phyloP scores from a whole-genome alignment of 2,888 invertebrate species.

The Diaperis boleti region DNA sequence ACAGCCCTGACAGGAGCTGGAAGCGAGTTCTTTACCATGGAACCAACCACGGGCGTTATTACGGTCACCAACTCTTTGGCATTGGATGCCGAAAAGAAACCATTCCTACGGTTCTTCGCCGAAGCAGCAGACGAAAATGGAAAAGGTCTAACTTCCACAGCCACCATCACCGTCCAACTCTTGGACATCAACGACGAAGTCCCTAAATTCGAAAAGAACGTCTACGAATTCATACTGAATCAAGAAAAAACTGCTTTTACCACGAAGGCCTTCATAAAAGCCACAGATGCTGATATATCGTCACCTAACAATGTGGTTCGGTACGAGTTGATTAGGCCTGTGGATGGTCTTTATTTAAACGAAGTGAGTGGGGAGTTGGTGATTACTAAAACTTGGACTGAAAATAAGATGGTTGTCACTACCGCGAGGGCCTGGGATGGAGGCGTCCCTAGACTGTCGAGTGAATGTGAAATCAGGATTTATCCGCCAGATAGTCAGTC shows the following conservation, averaged over 20 bases:
- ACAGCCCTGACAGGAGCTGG: conserved; percentile 66
- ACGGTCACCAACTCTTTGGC: conserved; percentile 81
- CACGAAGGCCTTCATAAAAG: conserved; percentile 78
- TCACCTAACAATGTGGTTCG: conserved; percentile 87
- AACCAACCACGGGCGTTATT: conserved; percentile 83
- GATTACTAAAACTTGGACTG: conserved; percentile 68
- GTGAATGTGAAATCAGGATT: conserved; percentile 80
- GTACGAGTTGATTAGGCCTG: conserved; percentile 84
- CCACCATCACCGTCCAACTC: conserved; percentile 80
- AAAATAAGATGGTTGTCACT: conserved; percentile 70
- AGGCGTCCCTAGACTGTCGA: conserved; percentile 82
- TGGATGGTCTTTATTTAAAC: conserved; percentile 78
- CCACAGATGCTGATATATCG: conserved; percentile 85
- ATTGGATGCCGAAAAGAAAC: conserved; percentile 86
- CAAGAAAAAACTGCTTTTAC: conserved; percentile 82
- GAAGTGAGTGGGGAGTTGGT: conserved; percentile 82
- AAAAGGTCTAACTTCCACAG: conserved; percentile 79
- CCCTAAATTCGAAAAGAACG: conserved; percentile 83
- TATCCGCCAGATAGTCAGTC: conserved; percentile 83
- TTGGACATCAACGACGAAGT: conserved; percentile 69
- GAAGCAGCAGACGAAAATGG: conserved; percentile 92
- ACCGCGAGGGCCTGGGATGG: conserved; percentile 86
- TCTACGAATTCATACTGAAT: conserved; percentile 85
- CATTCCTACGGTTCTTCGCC: conserved; percentile 82
- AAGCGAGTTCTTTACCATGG: conserved; percentile 82